Evolutionary conservation across 2,888 invertebrate genomes (phyloP), one percentile per base, ranked within the genome.

Genomic region (Scaeva pyrastri): DNA sequence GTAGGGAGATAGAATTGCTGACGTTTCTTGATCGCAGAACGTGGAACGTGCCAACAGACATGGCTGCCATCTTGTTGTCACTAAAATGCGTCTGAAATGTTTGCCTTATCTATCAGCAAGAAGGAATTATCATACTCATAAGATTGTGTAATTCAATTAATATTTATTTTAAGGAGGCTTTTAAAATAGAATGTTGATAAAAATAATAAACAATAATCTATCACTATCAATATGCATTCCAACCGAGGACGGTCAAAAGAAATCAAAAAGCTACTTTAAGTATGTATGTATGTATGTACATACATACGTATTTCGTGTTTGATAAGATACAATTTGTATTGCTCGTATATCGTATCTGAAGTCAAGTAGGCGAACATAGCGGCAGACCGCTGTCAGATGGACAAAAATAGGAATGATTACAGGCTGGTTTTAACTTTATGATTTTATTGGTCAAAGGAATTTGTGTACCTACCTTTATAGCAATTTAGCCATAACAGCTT

Each of bases 231-330:
- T 45, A 56, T 11, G 45, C 74, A 80, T 84, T 84, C 80, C 80
- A 84, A 71, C 64, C 83, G 74, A 70, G 79, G 68, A 74, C 73
- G 68, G 70, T 71, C 68, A 70, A 11, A 50, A 78, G 39, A 68
- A 66, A 48, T 73, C 56, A 58, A 12, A 73, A 73, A 52, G 12
- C 55, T 43, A 45, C 68, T 78, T 48, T 12, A 39, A 68, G 58
- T 43, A n/a, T n/a, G n/a, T n/a, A n/a, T n/a, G n/a, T n/a, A n/a
- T n/a, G n/a, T n/a, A n/a, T n/a, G n/a, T n/a, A n/a, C n/a, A n/a
- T n/a, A n/a, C n/a, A n/a, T n/a, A n/a, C n/a, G n/a, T n/a, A 16
- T 19, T 68, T 60, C 4, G 41, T 81, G 55, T 52, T 62, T 68
- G 78, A 78, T 78, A 83, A 77, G 81, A 60, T 60, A 39, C 31